A percentile compares a stretch with the other conserved stretches of the same genome.
These are phyloP conservation scores for Amphipoea oculea DNA, from an alignment of 2,888 invertebrate species.

Conservation along the genomic window DNA sequence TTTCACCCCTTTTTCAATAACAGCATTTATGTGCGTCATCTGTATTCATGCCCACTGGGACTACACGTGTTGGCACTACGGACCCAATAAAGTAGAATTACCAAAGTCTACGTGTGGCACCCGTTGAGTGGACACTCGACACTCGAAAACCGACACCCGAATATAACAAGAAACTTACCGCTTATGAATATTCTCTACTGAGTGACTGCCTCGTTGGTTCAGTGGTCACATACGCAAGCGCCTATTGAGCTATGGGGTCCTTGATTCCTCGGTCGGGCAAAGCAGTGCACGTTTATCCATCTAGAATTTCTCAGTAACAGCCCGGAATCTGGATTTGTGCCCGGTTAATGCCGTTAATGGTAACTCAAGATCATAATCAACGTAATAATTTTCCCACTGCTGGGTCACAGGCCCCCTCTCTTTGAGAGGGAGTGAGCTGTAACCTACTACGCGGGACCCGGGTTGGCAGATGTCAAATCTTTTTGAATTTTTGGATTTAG, in stretches of 20 bases:
- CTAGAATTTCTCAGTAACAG: not conserved
- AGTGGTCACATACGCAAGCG: not conserved
- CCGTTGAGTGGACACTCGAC: constrained; percentile 61
- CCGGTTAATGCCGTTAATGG: not conserved
- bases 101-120: constrained; percentile 69
- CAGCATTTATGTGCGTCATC: constrained; percentile 66
- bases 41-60: constrained; percentile 76
- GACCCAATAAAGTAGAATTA: constrained; percentile 79
- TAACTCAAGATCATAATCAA: not conserved
- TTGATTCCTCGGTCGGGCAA: not conserved
- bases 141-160: constrained; percentile 63
- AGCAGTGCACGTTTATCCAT: not conserved
- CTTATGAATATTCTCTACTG: constrained; percentile 70
- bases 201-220: not conserved
- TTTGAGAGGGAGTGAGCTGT: not conserved
- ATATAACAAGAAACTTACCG: constrained; percentile 61
- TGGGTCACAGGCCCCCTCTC: not conserved
- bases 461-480: not conserved
- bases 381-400: not conserved
- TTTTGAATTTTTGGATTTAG: not conserved
- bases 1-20: constrained; percentile 67
- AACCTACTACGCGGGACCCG: not conserved
- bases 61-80: constrained; percentile 77
- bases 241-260: too few relatives aligned
- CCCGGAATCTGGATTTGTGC: not conserved